Conservation (phyloP, 92 coral and sea anemone species). For the Palythoa caribaeorum region DNA sequence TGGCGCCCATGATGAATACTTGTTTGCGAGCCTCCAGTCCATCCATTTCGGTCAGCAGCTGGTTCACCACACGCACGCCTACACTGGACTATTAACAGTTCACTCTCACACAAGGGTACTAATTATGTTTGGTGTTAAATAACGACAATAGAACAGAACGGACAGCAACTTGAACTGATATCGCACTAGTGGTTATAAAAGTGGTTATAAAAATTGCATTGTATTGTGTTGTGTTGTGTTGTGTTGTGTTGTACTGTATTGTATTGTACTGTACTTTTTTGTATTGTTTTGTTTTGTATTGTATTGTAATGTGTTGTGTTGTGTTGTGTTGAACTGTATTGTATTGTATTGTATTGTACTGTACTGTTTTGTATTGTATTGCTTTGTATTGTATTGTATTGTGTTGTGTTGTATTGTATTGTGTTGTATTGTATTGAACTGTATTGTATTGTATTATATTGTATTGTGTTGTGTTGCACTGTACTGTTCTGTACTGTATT, state of each 20-base stretch:
- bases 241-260: background rate
- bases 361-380: background rate
- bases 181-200: too few species aligned
- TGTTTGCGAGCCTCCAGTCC: slow-evolving; percentile 98
- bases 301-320: background rate
- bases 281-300: background rate
- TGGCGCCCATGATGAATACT: slow-evolving; percentile 98
- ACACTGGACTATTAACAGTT: slow-evolving; percentile 78
- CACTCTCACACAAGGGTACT: background rate
- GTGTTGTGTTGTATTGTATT: background rate
- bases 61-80: slow-evolving; percentile 96
- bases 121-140: too few species aligned
- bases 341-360: background rate
- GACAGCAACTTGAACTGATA: too few species aligned
- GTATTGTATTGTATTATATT: background rate
- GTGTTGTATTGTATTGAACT: background rate
- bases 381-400: background rate
- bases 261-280: background rate
- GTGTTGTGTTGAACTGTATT: background rate
- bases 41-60: slow-evolving; percentile 99
- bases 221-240: background rate
- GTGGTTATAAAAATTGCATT: background rate
- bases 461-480: background rate
- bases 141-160: too few species aligned
- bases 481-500: background rate